A percentile compares a stretch with the other conserved stretches of the same genome.
Conservation (phyloP, 2,888 invertebrate genomes). For the Agapostemon virescens region DNA sequence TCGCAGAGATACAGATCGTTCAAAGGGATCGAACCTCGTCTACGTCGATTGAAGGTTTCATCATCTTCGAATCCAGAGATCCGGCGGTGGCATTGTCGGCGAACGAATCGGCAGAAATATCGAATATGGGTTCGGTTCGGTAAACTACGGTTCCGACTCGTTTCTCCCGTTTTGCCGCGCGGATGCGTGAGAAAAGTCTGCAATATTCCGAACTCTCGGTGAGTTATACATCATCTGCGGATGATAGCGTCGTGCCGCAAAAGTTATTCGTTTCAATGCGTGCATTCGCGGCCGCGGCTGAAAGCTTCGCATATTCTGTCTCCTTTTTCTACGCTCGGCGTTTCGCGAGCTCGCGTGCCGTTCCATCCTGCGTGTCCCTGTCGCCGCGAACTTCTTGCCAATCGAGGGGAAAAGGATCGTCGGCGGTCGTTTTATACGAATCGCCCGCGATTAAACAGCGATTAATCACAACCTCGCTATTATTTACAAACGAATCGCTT, state of each 20-base stretch:
- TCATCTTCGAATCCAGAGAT: background rate
- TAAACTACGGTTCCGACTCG: constrained; percentile 36
- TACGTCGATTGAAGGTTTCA: background rate
- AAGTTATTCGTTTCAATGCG: constrained; percentile 76
- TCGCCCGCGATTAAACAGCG: background rate
- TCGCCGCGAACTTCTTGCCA: background rate
- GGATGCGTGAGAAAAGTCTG: constrained; percentile 70
- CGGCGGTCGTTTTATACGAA: background rate
- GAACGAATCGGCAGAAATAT: constrained; percentile 35
- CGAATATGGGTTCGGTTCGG: constrained; percentile 43
- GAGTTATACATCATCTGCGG: constrained; percentile 76
- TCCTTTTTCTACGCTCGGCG: constrained; percentile 39
- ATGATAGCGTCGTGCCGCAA: constrained; percentile 74
- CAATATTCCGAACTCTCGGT: constrained; percentile 64
- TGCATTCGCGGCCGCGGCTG: constrained; percentile 68
- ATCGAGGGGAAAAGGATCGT: background rate
- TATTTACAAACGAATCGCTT: background rate
- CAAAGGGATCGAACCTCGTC: background rate
- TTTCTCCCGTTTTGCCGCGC: constrained; percentile 62
- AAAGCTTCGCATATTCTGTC: constrained; percentile 68
- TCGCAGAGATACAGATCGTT: background rate
- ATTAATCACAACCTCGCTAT: background rate
- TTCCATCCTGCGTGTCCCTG: background rate
- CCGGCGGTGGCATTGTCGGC: constrained; percentile 9
- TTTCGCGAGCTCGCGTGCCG: background rate